phyloP scores from a whole-genome alignment of 1,140 invertebrate genomes.

The Solenopsis invicta region DNA sequence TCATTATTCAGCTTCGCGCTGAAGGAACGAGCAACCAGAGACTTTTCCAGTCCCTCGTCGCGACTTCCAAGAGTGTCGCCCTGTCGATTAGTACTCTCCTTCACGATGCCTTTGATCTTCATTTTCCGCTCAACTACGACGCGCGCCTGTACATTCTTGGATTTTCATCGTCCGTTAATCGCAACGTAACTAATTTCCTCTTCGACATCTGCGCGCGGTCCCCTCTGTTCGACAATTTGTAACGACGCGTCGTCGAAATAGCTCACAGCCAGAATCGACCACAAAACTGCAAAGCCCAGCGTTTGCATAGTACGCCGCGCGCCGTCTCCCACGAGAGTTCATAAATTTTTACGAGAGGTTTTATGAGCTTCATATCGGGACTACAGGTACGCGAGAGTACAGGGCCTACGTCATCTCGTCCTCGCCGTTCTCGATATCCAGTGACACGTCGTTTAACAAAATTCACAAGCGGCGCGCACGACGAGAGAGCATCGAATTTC shows the following conservation, averaged over 20 bases:
- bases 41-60: constrained; percentile 49
- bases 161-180: constrained; percentile 21
- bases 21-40: background rate
- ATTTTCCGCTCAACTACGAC: background rate
- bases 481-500: constrained; percentile 52
- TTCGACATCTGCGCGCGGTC: no score
- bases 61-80: background rate
- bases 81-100: background rate
- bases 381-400: background rate
- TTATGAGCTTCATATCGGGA: constrained; percentile 34
- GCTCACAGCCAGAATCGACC: background rate
- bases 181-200: background rate
- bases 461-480: constrained; percentile 31
- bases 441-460: constrained; percentile 57
- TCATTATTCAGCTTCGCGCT: constrained; percentile 50
- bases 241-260: background rate
- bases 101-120: constrained; percentile 9
- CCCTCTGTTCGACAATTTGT: constrained; percentile 14
- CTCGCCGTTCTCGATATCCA: constrained; percentile 45
- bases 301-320: constrained; percentile 16
- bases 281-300: background rate
- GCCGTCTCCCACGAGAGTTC: constrained; percentile 10
- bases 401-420: constrained; percentile 30
- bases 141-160: background rate
- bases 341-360: constrained; percentile 47